phyloP scores from a whole-genome alignment of 2,888 invertebrate species.

The Ennomos quercinarius region DNA sequence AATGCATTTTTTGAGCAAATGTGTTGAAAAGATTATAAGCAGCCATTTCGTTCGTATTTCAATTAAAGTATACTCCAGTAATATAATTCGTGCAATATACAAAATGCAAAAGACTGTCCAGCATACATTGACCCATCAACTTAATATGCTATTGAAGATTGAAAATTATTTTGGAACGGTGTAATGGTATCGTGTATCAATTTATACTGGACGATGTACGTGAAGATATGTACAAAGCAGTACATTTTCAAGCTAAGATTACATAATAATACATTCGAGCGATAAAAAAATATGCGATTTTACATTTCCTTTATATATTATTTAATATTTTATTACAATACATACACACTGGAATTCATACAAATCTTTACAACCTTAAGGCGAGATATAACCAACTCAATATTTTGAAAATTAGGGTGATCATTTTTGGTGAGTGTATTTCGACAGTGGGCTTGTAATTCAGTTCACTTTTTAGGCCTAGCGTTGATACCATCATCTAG shows the following conservation, averaged over 20 bases:
- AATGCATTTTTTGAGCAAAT: too few species aligned
- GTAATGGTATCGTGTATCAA: slow-evolving; percentile 1
- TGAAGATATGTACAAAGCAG: slow-evolving; percentile 12
- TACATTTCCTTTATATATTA: slow-evolving; percentile 40
- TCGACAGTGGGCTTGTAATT: too few species aligned
- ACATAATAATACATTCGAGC: slow-evolving; percentile 49
- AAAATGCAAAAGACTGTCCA: slow-evolving; percentile 8
- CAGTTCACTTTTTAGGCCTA: too few species aligned
- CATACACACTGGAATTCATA: slow-evolving; percentile 39
- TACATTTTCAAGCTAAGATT: slow-evolving; percentile 38
- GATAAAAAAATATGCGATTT: slow-evolving; percentile 56
- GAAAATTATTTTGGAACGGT: neutral
- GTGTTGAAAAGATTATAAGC: neutral
- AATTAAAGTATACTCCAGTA: slow-evolving; percentile 9
- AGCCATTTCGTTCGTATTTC: slow-evolving; percentile 8
- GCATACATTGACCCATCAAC: slow-evolving; percentile 5
- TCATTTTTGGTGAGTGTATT: too few species aligned
- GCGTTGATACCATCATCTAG: too few species aligned
- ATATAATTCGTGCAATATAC: slow-evolving; percentile 25
- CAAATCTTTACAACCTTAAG: slow-evolving; percentile 35
- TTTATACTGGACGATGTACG: slow-evolving; percentile 5
- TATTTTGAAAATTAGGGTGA: too few species aligned
- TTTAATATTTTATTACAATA: slow-evolving; percentile 26
- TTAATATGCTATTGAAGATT: neutral
- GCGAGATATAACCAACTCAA: slow-evolving; percentile 1